These are phyloP conservation scores for Galagoides demidoff DNA, from an alignment of 2,797 vertebrate genomes.

Conservation along the genomic window DNA sequence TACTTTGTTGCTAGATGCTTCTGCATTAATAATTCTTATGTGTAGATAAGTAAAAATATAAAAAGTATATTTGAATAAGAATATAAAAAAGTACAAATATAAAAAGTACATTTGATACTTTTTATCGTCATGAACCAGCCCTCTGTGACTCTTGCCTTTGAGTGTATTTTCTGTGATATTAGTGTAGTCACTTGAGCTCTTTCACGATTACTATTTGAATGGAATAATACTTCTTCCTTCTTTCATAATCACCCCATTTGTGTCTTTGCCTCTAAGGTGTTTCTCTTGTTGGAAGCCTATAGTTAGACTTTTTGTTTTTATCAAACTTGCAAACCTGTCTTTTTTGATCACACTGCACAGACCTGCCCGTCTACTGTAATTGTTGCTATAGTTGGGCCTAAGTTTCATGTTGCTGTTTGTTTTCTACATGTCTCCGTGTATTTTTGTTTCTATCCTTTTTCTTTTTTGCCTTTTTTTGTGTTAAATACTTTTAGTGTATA, in stretches of 20 bases:
- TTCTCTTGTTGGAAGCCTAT: neutral
- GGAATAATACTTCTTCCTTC: neutral
- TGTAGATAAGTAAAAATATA: too few species aligned
- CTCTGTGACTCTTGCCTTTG: neutral
- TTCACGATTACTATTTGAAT: neutral
- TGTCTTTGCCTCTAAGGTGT: neutral
- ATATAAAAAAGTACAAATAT: too few species aligned
- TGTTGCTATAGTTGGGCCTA: too few species aligned
- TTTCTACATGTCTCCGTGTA: too few species aligned
- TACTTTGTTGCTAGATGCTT: neutral
- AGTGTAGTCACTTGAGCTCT: neutral
- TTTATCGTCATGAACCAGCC: neutral
- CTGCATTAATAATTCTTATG: neutral
- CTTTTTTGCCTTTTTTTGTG: neutral
- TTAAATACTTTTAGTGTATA: neutral
- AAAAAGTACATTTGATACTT: too few species aligned
- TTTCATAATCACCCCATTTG: neutral
- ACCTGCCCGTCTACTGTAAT: neutral
- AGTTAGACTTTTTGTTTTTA: neutral
- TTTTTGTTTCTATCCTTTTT: neutral
- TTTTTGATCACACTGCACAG: neutral
- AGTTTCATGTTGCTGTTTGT: neutral
- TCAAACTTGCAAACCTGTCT: neutral
- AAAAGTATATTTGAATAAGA: too few species aligned
- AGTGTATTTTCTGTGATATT: neutral